phyloP scores from a whole-genome alignment of 1,140 invertebrate genomes.

The Melitaea cinxia region DNA sequence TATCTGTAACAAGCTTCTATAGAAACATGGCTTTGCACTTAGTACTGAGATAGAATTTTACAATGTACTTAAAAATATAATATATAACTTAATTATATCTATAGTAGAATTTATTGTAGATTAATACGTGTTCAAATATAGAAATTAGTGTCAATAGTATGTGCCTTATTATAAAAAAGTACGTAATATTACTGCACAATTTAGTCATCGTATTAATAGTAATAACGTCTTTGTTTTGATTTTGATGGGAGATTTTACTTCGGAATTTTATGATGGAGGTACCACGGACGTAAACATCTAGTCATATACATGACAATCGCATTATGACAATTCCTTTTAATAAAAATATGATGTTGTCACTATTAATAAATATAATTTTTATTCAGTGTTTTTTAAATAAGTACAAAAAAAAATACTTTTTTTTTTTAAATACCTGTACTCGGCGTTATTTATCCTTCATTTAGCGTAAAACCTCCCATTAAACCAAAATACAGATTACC shows the following conservation, averaged over 20 bases:
- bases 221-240: too few relatives aligned
- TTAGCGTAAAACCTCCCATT: background rate
- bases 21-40: background rate
- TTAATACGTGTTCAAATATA: slow-evolving; percentile 32
- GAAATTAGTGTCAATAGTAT: slow-evolving; percentile 52
- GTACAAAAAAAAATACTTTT: background rate
- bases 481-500: background rate
- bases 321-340: too few relatives aligned
- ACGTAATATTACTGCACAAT: slow-evolving; percentile 37
- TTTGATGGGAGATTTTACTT: background rate
- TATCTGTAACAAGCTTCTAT: background rate
- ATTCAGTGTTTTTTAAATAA: too few relatives aligned
- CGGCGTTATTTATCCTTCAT: background rate
- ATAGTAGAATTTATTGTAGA: slow-evolving; percentile 15
- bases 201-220: too few relatives aligned
- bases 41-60: background rate
- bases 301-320: too few relatives aligned
- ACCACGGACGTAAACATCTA: too few relatives aligned
- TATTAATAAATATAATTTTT: too few relatives aligned
- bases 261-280: too few relatives aligned
- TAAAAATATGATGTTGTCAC: too few relatives aligned
- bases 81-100: slow-evolving; percentile 9
- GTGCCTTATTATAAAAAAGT: slow-evolving; percentile 53
- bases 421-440: background rate
- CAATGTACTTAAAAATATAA: background rate